Evolutionary conservation across 2,113 vertebrate genomes (phyloP).

Genomic region (Engystomops pustulosus): DNA sequence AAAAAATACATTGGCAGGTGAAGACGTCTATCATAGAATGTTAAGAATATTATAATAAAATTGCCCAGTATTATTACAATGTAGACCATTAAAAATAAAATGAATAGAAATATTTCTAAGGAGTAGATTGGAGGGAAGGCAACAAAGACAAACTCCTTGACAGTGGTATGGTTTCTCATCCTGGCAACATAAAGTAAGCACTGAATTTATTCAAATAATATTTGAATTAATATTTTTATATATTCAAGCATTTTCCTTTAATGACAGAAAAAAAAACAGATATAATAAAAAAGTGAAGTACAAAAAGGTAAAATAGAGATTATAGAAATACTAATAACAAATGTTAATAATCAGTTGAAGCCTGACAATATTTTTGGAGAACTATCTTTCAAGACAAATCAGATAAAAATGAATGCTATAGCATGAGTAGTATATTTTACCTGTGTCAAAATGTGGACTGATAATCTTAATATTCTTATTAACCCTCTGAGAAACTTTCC

Average conservation of each 20-base stretch:
- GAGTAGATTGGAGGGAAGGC: not conserved
- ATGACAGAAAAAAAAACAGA: not conserved
- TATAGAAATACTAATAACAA: too few relatives aligned
- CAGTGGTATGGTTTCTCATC: constrained; percentile 3
- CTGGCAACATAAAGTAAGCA: not conserved
- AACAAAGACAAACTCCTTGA: constrained; percentile 27
- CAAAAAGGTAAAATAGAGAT: too few relatives aligned
- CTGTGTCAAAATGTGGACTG: too few relatives aligned
- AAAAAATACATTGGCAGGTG: constrained; percentile 48
- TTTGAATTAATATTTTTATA: not conserved
- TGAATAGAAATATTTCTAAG: constrained; percentile 14
- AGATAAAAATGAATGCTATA: too few relatives aligned
- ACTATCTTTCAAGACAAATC: too few relatives aligned
- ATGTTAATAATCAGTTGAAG: too few relatives aligned
- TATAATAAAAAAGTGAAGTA: too few relatives aligned
- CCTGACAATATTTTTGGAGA: too few relatives aligned
- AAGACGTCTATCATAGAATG: not conserved
- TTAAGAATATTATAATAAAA: constrained; percentile 11
- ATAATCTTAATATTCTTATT: too few relatives aligned
- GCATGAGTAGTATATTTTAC: too few relatives aligned
- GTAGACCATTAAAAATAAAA: constrained; percentile 30
- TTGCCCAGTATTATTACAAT: constrained; percentile 21
- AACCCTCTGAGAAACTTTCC: too few relatives aligned
- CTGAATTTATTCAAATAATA: not conserved
- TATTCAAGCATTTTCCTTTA: not conserved